Conservation (phyloP, 2,888 invertebrate species). For the Habroteleia sp. region DNA sequence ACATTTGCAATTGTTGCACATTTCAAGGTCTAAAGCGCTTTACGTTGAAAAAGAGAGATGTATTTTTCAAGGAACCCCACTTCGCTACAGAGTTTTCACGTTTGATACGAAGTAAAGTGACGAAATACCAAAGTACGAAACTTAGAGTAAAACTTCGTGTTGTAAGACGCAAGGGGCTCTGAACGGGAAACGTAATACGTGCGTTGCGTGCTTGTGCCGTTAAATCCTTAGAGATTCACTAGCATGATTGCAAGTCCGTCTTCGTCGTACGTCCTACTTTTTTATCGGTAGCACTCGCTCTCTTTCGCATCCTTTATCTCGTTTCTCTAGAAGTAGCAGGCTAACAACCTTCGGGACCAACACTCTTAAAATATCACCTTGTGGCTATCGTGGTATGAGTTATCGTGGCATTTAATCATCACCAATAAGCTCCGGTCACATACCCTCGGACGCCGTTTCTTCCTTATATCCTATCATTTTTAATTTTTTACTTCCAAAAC, state of each 20-base stretch:
- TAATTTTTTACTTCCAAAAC: conserved; percentile 30
- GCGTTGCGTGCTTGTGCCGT: conserved; percentile 73
- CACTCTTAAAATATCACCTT: conserved; percentile 76
- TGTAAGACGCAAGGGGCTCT: conserved; percentile 63
- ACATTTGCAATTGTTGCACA: conserved; percentile 51
- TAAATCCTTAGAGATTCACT: conserved; percentile 75
- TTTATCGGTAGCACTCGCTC: conserved; percentile 41
- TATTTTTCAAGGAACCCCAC: conserved; percentile 69
- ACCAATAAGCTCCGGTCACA: conserved; percentile 72
- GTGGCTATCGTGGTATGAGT: conserved; percentile 71
- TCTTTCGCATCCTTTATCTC: conserved; percentile 48
- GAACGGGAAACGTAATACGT: conserved; percentile 75
- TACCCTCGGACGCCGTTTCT: conserved; percentile 54
- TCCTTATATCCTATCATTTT: conserved; percentile 29
- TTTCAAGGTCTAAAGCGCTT: conserved; percentile 72
- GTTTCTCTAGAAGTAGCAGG: conserved; percentile 25
- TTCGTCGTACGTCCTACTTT: conserved; percentile 38
- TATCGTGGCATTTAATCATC: conserved; percentile 77
- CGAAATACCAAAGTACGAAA: conserved; percentile 57
- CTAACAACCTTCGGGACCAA: conserved; percentile 67
- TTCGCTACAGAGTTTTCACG: conserved; percentile 66
- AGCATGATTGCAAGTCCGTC: conserved; percentile 65
- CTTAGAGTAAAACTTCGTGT: conserved; percentile 37
- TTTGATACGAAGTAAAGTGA: conserved; percentile 57
- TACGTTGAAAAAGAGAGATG: conserved; percentile 62